These are phyloP conservation scores for Acholoe squamosa DNA, from an alignment of 2,888 invertebrate genomes.

Conservation along the genomic window DNA sequence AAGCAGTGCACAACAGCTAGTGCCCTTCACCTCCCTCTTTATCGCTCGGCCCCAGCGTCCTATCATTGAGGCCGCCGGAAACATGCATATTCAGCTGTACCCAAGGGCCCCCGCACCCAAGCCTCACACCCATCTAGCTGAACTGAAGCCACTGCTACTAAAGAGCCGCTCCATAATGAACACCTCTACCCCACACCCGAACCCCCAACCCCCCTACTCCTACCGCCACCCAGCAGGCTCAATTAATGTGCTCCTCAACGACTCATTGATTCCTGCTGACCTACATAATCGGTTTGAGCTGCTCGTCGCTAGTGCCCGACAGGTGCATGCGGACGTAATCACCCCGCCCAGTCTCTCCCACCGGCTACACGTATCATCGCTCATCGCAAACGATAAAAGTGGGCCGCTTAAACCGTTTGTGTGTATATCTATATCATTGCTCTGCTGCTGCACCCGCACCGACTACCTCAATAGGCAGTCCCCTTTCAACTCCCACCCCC, in stretches of 20 bases:
- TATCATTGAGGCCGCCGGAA: conserved; percentile 31
- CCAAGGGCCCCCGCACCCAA: background rate
- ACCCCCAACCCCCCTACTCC: background rate
- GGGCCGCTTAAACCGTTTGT: background rate
- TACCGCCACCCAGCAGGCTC: background rate
- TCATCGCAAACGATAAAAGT: background rate
- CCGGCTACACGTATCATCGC: background rate
- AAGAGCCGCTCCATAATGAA: background rate
- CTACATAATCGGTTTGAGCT: conserved; percentile 44
- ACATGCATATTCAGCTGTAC: conserved; percentile 39
- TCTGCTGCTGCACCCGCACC: background rate
- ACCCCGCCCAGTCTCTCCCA: background rate
- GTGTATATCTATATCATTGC: background rate
- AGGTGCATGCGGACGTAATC: conserved; percentile 28
- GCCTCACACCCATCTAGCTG: background rate
- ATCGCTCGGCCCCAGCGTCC: conserved; percentile 17
- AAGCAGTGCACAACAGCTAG: background rate
- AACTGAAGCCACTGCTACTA: background rate
- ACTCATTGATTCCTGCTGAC: conserved; percentile 58
- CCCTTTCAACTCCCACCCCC: background rate
- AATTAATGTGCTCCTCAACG: conserved; percentile 46
- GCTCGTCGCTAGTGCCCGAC: conserved; percentile 40
- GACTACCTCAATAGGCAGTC: background rate
- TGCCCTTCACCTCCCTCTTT: conserved; percentile 22
- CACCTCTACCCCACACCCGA: background rate